Conservation (phyloP, 1,140 invertebrate species). For the Drosophila lini region DNA sequence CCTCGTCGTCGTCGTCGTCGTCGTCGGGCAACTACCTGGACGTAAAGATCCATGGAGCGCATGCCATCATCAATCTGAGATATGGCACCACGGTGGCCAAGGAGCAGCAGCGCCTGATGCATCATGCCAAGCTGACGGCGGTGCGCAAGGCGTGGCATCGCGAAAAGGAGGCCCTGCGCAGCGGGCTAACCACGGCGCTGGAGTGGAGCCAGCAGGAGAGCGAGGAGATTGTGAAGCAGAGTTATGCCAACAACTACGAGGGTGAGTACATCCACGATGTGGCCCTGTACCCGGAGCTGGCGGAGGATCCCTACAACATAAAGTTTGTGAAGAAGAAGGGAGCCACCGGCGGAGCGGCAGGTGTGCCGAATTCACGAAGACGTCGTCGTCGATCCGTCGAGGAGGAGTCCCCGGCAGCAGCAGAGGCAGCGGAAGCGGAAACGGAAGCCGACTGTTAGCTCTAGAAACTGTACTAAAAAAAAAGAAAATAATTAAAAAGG, state of each 20-base stretch:
- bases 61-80: slow-evolving; percentile 92
- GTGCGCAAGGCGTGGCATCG: slow-evolving; percentile 96
- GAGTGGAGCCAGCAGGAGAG: slow-evolving; percentile 92
- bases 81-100: slow-evolving; percentile 96
- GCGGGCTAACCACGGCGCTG: slow-evolving; percentile 89
- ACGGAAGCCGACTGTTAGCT: slow-evolving; percentile 63
- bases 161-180: slow-evolving; percentile 92
- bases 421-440: slow-evolving; percentile 7
- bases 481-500: neutral
- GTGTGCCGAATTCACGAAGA: slow-evolving; percentile 63
- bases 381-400: slow-evolving; percentile 56
- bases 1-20: slow-evolving; percentile 3
- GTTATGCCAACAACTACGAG: slow-evolving; percentile 93
- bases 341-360: slow-evolving; percentile 75
- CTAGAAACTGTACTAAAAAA: slow-evolving; percentile 3
- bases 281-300: slow-evolving; percentile 94
- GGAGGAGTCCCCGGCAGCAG: neutral
- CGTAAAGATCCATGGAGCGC: slow-evolving; percentile 93
- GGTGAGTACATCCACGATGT: slow-evolving; percentile 96
- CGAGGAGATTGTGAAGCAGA: slow-evolving; percentile 94
- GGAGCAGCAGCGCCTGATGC: slow-evolving; percentile 93
- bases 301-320: slow-evolving; percentile 98
- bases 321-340: slow-evolving; percentile 92
- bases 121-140: slow-evolving; percentile 94
- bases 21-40: slow-evolving; percentile 88